Conservation (phyloP, 2,888 invertebrate genomes). For the Trissolcus brochymenae region DNA sequence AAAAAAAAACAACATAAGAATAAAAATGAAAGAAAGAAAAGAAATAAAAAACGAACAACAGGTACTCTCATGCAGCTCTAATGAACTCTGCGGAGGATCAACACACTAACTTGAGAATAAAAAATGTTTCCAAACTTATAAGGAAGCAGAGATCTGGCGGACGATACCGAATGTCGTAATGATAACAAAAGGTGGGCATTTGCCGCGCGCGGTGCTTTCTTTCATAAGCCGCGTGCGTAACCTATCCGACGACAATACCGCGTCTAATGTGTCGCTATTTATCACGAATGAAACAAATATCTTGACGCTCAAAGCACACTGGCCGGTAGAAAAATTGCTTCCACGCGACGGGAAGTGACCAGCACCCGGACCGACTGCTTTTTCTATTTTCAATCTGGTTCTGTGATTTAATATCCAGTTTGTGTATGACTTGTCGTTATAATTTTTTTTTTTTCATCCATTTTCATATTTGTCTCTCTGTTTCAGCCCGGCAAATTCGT, state of each 20-base stretch:
- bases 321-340: slow-evolving; percentile 46
- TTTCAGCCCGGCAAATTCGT: no score
- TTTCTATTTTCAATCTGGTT: slow-evolving; percentile 49
- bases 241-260: slow-evolving; percentile 31
- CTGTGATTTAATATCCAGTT: slow-evolving; percentile 41
- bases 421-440: neutral
- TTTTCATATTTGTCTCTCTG: no score
- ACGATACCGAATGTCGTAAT: slow-evolving; percentile 13
- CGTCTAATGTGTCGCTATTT: slow-evolving; percentile 36
- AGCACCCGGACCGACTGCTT: slow-evolving; percentile 31
- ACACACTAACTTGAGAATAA: neutral
- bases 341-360: slow-evolving; percentile 56
- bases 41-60: no score
- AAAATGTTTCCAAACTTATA: no score
- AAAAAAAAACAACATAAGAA: neutral
- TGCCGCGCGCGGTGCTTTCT: slow-evolving; percentile 15
- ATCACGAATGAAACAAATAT: slow-evolving; percentile 54
- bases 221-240: slow-evolving; percentile 2
- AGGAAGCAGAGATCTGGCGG: no score
- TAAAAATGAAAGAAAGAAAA: no score
- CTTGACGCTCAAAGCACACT: slow-evolving; percentile 43
- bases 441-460: neutral
- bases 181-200: slow-evolving; percentile 22
- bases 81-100: no score
- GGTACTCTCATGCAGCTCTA: neutral